Conservation (phyloP, 2,888 invertebrate species). For the Lysandra coridon region DNA sequence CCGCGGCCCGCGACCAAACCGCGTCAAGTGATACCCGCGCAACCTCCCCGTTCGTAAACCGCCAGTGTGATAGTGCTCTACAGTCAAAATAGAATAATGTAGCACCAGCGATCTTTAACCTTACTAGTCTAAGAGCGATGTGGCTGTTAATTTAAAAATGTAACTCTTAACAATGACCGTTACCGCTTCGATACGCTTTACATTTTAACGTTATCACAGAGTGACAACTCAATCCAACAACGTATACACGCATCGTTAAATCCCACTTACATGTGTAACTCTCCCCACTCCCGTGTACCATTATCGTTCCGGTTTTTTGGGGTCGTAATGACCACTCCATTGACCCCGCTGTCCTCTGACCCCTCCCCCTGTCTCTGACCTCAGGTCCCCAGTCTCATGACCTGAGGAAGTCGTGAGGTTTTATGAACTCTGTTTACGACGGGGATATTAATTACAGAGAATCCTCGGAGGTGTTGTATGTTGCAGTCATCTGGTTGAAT, state of each 20-base stretch:
- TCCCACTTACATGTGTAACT: not conserved
- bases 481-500: not conserved
- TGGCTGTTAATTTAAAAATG: too few relatives aligned
- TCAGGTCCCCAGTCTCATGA: not conserved
- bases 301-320: not conserved
- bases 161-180: too few relatives aligned
- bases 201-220: not conserved
- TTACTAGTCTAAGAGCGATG: too few relatives aligned
- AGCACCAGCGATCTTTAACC: too few relatives aligned
- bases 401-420: not conserved
- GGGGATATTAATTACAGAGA: not conserved
- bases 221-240: not conserved
- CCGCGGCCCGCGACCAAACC: too few relatives aligned
- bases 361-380: not conserved
- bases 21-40: too few relatives aligned
- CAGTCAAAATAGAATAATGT: too few relatives aligned
- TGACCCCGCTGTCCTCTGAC: not conserved
- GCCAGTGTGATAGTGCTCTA: too few relatives aligned
- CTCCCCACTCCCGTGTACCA: not conserved
- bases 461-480: not conserved
- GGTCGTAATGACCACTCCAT: slow-evolving; percentile 1
- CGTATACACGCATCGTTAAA: not conserved
- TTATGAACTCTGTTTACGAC: not conserved
- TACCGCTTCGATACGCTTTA: too few relatives aligned
- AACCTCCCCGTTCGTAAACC: too few relatives aligned